Evolutionary conservation across 2,888 invertebrate species (phyloP), one percentile per base, ranked within the genome.

Genomic region (Liopterus haemorrhoidalis): DNA sequence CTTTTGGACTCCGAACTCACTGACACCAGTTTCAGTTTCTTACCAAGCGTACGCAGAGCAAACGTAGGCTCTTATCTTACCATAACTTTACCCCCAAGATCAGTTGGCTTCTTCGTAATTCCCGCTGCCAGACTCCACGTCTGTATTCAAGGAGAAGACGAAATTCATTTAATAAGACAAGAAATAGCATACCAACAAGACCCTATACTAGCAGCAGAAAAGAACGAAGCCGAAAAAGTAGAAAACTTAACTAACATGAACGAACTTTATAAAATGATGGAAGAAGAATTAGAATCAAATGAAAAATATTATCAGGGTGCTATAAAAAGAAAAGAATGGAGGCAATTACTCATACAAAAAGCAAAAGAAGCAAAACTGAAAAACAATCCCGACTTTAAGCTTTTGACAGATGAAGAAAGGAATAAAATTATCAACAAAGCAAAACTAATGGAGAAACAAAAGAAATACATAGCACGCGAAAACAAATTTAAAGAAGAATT

Each of bases 51-150:
- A 75, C 79, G 3, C 61, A 71, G 36, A 66, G 80, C 31, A 71
- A 70, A 54, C 66, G 66, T 2, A 72, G 74, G 12, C 62, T 75
- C 44, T 71, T 74, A 4, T 72, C 71, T 45, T 70, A 72, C 56
- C 5, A 61, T 86, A 11, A 71, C 71, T 32, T 59, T 85, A 2
- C 83, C 85, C 2, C 70, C 81, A 0, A 75, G 75, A 56, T 79
- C 82, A 0, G 76, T 87, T 32, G 82, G 79, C 0, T 87, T 87
- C 62, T 86, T 84, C 79, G 81, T 85, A 0, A 60, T 87, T 8
- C 81, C 84, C 0, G 75, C 74, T 40, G 77, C 81, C 1, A 74
- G 78, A 58, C 66, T 81, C 16, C 70, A 75, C 38, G 75, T 77
- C 12, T 83, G 83, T 50, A 57, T 59, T 3, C 54, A 57, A 4